Conservation (phyloP, 2,113 vertebrate species). For the Shinisaurus crocodilurus region DNA sequence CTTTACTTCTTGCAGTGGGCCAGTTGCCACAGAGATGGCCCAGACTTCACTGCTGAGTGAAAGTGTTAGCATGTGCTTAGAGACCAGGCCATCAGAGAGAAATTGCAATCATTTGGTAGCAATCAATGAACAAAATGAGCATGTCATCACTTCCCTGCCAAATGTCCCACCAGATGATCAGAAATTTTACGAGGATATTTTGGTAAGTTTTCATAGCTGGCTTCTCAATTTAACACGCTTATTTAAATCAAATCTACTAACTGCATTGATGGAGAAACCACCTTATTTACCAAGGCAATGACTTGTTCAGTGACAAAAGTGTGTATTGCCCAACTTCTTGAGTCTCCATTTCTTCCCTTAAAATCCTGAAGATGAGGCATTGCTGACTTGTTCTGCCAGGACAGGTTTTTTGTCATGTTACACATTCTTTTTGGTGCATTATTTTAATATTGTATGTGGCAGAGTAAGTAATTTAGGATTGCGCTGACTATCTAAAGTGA, state of each 20-base stretch:
- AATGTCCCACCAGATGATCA: constrained; percentile 64
- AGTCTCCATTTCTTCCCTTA: not conserved
- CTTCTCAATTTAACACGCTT: not conserved
- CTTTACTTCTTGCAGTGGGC: constrained; percentile 57
- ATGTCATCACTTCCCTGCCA: constrained; percentile 10
- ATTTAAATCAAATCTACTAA: not conserved
- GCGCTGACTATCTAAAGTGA: not conserved
- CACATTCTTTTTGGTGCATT: not conserved
- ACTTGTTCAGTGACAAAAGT: not conserved
- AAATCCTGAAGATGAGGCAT: not conserved
- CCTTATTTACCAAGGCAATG: not conserved
- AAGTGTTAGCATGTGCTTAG: constrained; percentile 71
- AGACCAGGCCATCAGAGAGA: constrained; percentile 67
- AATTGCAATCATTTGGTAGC: constrained; percentile 55
- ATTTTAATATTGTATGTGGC: not conserved
- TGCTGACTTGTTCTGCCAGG: not conserved
- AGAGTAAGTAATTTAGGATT: not conserved
- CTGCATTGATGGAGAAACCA: not conserved
- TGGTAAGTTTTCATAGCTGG: constrained; percentile 73
- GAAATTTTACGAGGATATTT: constrained; percentile 83
- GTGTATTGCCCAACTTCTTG: not conserved
- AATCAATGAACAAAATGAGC: constrained; percentile 50
- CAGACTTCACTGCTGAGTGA: constrained; percentile 69
- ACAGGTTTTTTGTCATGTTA: not conserved
- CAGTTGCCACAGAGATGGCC: constrained; percentile 49